These are phyloP conservation scores for Ivindomyrus marchei DNA, from an alignment of 2,113 vertebrate species.

Conservation along the genomic window DNA sequence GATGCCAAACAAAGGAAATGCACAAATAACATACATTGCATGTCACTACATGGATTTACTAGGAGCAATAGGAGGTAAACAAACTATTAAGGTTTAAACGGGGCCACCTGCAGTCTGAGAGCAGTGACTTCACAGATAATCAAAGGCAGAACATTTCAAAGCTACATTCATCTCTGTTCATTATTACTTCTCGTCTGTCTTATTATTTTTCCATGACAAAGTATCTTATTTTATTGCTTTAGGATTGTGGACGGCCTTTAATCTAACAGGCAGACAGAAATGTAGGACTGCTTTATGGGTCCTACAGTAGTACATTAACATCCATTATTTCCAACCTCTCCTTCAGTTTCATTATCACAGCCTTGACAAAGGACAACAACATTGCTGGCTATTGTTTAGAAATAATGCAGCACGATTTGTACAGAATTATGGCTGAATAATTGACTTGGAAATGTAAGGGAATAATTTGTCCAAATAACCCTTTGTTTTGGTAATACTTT, in stretches of 20 bases:
- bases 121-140: slow-evolving; percentile 22
- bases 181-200: slow-evolving; percentile 34
- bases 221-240: slow-evolving; percentile 34
- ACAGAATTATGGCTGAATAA: slow-evolving; percentile 48
- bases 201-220: slow-evolving; percentile 30
- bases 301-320: slow-evolving; percentile 34
- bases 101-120: background rate
- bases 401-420: slow-evolving; percentile 37
- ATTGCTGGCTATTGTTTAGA: slow-evolving; percentile 39
- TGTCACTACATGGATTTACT: background rate
- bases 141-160: slow-evolving; percentile 19
- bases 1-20: background rate
- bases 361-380: slow-evolving; percentile 28
- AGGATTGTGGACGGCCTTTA: slow-evolving; percentile 21
- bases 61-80: background rate
- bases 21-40: background rate
- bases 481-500: slow-evolving; percentile 38
- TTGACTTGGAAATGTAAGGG: slow-evolving; percentile 43
- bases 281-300: slow-evolving; percentile 24
- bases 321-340: slow-evolving; percentile 34
- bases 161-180: slow-evolving; percentile 37
- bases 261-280: slow-evolving; percentile 31
- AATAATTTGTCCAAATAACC: slow-evolving; percentile 39
- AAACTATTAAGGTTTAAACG: background rate
- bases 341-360: slow-evolving; percentile 40